Evolutionary conservation across 2,797 vertebrate genomes (phyloP).

Genomic region (Sciaenops ocellatus): DNA sequence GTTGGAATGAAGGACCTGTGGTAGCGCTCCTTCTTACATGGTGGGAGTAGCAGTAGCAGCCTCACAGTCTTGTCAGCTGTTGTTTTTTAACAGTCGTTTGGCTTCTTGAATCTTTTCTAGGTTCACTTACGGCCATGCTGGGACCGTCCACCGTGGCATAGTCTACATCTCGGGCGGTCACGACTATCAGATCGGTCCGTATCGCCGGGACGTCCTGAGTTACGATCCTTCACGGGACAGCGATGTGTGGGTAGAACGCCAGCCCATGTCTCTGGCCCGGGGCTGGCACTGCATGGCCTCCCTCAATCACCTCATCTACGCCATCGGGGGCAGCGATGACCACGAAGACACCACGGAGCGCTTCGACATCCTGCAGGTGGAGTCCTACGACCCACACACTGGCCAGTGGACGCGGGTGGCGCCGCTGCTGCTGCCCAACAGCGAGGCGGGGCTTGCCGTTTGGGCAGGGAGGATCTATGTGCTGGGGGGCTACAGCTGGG

Average conservation of each 20-base stretch:
- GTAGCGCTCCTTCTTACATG: too few species aligned
- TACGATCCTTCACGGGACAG: constrained; percentile 83
- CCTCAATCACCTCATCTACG: constrained; percentile 90
- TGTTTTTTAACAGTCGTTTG: not conserved
- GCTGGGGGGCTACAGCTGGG: constrained; percentile 97
- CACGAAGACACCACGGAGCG: constrained; percentile 92
- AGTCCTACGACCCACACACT: constrained; percentile 91
- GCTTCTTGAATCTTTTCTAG: constrained; percentile 70
- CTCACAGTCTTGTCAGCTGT: not conserved
- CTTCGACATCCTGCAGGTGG: constrained; percentile 93
- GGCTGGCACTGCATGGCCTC: constrained; percentile 99
- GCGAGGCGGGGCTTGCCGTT: constrained; percentile 92
- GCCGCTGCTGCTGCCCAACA: constrained; percentile 91
- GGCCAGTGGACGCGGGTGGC: constrained; percentile 93
- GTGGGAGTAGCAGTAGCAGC: not conserved
- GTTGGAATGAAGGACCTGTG: too few species aligned
- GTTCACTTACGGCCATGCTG: constrained; percentile 94
- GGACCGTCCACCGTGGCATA: constrained; percentile 89
- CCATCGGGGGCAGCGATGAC: constrained; percentile 94
- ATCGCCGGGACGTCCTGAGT: constrained; percentile 92
- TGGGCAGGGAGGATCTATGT: constrained; percentile 92
- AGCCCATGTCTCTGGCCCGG: constrained; percentile 90
- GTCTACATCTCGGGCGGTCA: constrained; percentile 97
- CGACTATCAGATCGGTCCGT: constrained; percentile 94
- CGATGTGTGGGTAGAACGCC: constrained; percentile 89